Evolutionary conservation across 2,888 invertebrate genomes (phyloP).

Genomic region (Nomada ferruginata): DNA sequence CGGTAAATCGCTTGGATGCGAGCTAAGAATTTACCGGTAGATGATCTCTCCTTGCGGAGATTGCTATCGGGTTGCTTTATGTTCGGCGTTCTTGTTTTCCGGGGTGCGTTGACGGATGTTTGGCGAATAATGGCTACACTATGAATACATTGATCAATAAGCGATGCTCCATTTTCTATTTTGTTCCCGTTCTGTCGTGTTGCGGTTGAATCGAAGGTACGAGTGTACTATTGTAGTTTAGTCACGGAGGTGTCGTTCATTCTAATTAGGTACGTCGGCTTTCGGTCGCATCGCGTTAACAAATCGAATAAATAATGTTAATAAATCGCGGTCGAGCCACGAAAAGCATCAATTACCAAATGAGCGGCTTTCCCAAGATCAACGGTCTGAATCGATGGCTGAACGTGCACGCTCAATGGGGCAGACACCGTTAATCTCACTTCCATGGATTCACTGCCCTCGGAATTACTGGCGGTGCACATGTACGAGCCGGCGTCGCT

Average conservation of each 20-base stretch:
- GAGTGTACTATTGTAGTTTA: background rate
- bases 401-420: constrained; percentile 82
- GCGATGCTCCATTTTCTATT: background rate
- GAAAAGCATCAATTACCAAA: constrained; percentile 81
- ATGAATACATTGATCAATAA: background rate
- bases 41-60: constrained; percentile 4
- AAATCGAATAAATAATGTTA: background rate
- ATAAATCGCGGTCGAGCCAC: background rate
- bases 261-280: background rate
- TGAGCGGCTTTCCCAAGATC: constrained; percentile 85
- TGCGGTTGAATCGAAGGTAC: background rate
- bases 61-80: background rate
- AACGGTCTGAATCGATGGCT: constrained; percentile 83
- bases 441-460: constrained; percentile 86
- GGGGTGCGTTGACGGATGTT: background rate
- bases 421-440: constrained; percentile 85
- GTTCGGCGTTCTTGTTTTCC: background rate
- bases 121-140: background rate
- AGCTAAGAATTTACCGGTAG: constrained; percentile 14
- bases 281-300: background rate
- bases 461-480: constrained; percentile 86
- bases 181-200: background rate
- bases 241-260: background rate
- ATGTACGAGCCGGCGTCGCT: constrained; percentile 85
- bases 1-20: constrained; percentile 10